Conservation (phyloP, 2,888 invertebrate genomes). For the Amphipoea lucens region DNA sequence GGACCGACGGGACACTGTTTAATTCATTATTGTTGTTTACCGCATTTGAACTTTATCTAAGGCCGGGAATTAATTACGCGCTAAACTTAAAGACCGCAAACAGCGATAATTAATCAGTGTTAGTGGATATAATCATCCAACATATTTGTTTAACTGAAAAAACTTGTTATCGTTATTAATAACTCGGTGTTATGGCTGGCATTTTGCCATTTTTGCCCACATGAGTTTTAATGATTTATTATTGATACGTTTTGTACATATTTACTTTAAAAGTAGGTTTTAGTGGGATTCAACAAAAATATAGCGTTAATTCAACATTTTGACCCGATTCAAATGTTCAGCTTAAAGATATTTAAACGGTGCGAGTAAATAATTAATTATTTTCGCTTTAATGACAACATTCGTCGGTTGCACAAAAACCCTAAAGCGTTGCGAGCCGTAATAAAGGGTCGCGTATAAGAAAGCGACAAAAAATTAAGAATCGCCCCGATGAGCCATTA, state of each 20-base stretch:
- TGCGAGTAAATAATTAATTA: slow-evolving; percentile 70
- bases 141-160: slow-evolving; percentile 49
- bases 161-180: slow-evolving; percentile 51
- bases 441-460: slow-evolving; percentile 85
- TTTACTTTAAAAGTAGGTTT: not conserved
- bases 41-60: slow-evolving; percentile 71
- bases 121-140: slow-evolving; percentile 42
- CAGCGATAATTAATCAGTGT: slow-evolving; percentile 64
- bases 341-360: slow-evolving; percentile 30
- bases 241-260: slow-evolving; percentile 1
- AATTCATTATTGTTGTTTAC: slow-evolving; percentile 77
- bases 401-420: slow-evolving; percentile 86
- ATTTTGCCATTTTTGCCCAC: slow-evolving; percentile 38
- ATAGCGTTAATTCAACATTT: not conserved
- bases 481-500: slow-evolving; percentile 90
- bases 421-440: slow-evolving; percentile 87
- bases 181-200: slow-evolving; percentile 23
- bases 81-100: slow-evolving; percentile 65
- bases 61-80: slow-evolving; percentile 62
- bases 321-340: slow-evolving; percentile 16
- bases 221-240: slow-evolving; percentile 35
- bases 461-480: slow-evolving; percentile 89
- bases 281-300: not conserved
- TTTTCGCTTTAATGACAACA: slow-evolving; percentile 85
- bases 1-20: slow-evolving; percentile 72